Evolutionary conservation across 2,113 vertebrate species (phyloP).

Genomic region (Trachemys scripta): DNA sequence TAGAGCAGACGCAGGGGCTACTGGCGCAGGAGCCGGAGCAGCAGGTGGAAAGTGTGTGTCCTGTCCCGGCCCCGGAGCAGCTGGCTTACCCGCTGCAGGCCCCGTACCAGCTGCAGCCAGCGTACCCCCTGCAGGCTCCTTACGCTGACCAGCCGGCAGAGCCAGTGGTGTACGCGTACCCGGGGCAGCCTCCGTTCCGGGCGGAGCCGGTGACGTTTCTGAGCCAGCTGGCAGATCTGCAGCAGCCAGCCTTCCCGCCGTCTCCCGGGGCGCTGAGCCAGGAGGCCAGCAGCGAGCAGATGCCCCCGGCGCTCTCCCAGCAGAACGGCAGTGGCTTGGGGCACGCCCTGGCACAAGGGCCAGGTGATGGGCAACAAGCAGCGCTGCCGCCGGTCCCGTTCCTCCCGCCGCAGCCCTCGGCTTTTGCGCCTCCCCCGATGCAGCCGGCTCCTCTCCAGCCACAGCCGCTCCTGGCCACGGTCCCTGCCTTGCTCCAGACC

Average conservation of each 20-base stretch:
- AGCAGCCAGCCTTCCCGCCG: slow-evolving; percentile 54
- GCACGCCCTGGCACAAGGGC: background rate
- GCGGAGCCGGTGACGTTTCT: background rate
- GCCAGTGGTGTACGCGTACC: background rate
- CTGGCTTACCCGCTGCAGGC: background rate
- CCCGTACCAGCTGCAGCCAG: background rate
- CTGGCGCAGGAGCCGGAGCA: slow-evolving; percentile 22
- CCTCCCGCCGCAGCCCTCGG: background rate
- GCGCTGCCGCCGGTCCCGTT: background rate
- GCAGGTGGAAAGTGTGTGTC: background rate
- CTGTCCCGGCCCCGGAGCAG: background rate
- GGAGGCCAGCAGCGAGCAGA: slow-evolving; percentile 61
- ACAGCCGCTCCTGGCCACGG: slow-evolving; percentile 50
- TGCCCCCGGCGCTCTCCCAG: background rate
- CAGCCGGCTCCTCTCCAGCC: slow-evolving; percentile 43
- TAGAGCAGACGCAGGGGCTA: slow-evolving; percentile 4
- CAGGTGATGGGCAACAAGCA: background rate
- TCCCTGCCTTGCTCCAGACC: background rate
- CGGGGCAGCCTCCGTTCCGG: background rate
- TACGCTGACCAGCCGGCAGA: background rate
- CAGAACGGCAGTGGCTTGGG: background rate
- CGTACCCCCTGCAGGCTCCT: background rate
- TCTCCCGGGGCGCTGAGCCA: slow-evolving; percentile 61
- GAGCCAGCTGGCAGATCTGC: background rate
- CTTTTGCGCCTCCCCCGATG: background rate